phyloP scores from a whole-genome alignment of 2,888 invertebrate species.

The Crossocerus cetratus region DNA sequence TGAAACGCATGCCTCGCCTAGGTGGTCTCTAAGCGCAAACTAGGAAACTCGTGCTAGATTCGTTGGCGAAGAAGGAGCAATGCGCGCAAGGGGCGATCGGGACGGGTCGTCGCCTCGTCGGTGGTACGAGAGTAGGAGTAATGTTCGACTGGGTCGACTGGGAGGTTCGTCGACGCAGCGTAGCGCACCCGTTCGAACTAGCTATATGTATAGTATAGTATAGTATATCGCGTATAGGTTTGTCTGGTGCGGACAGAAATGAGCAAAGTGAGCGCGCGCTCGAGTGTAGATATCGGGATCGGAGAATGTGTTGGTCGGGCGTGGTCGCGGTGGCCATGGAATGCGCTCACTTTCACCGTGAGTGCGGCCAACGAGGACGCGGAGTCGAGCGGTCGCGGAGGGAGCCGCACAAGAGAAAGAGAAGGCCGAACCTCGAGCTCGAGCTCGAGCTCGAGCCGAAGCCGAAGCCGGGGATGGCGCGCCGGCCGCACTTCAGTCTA shows the following conservation, averaged over 20 bases:
- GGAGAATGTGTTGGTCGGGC: conserved; percentile 73
- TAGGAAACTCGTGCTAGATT: conserved; percentile 53
- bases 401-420: conserved; percentile 36
- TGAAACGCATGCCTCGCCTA: conserved; percentile 48
- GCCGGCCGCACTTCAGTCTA: background rate
- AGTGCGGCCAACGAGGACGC: conserved; percentile 59
- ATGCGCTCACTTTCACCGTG: conserved; percentile 77
- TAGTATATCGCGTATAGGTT: too few relatives aligned
- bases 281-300: background rate
- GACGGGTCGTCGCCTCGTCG: too few relatives aligned
- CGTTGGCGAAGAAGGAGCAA: conserved; percentile 38
- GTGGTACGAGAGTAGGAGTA: conserved; percentile 25
- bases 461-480: too few relatives aligned
- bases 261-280: conserved; percentile 16
- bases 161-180: too few relatives aligned
- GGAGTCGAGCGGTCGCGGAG: conserved; percentile 37
- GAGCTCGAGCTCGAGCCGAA: too few relatives aligned
- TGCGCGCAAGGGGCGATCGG: conserved; percentile 3
- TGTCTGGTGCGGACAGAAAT: too few relatives aligned
- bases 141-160: too few relatives aligned
- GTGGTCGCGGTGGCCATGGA: conserved; percentile 77
- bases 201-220: too few relatives aligned
- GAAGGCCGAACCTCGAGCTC: background rate
- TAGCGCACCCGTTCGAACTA: too few relatives aligned
- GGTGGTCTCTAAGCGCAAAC: conserved; percentile 43